Evolutionary conservation across 1,140 invertebrate species (phyloP), one percentile per base, ranked within the genome.

Genomic region (Drosophila serrata): DNA sequence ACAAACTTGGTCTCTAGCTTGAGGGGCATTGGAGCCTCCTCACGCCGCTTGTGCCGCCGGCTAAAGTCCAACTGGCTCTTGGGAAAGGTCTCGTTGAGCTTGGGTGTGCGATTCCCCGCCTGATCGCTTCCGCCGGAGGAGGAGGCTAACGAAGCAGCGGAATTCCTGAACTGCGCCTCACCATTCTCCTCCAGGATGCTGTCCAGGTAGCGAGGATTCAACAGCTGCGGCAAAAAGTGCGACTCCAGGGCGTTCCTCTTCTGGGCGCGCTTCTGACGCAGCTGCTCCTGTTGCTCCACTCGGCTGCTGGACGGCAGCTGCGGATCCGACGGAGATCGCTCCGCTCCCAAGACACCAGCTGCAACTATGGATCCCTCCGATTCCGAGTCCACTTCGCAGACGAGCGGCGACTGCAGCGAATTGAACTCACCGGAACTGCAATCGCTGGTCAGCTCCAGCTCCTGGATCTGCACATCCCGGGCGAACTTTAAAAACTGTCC

Each of bases 181-280:
- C 93, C 94, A 11, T 93, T 93, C 90, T 95, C 95, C 77, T 95
- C 95, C 58, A 94, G 93, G 67, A 95, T 95, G 37, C 95, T 95
- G 70, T 95, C 95, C 69, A 95, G 86, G 67, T 93, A 94, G 73
- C 94, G 93, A 59, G 94, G 94, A 75, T 94, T 93, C 24, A 94
- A 90, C 40, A 93, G 91, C 35, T 93, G 92, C n/a, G 94, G 94
- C 27, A 93, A 76, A 79, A 94, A 94, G 88, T 94, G 94, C 61
- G 94, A 90, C 42, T 94, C 94, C 24, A 94, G 79, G 42, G 93
- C 92, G 6, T 93, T 92, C 0, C 94, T 93, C 68, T 94, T 95
- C 74, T 94, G 94, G 22, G 82, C 85, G 33, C 91, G 91, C 42
- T 75, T 84, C 72, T 85, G 88, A 15, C 82, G 82, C 78, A 90